Percentiles rank a stretch among this genome's conserved stretches.
Evolutionary conservation across 2,888 invertebrate species (phyloP).

Genomic region (Caenorhabditis sulstoni): DNA sequence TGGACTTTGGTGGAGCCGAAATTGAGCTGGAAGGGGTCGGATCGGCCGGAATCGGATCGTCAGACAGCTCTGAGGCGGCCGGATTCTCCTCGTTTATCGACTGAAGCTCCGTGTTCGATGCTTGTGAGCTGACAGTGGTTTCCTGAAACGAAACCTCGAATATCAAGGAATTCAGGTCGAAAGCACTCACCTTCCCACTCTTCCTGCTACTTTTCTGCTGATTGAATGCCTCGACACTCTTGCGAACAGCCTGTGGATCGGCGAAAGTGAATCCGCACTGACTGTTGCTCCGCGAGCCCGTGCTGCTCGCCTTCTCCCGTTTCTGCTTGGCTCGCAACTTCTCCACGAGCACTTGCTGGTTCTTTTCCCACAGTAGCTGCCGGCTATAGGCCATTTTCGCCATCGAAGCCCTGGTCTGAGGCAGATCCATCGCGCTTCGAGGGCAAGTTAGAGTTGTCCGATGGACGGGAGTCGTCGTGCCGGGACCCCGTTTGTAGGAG

Average conservation of each 20-base stretch:
- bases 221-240: conserved; percentile 60
- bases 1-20: conserved; percentile 1
- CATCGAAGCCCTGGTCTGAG: conserved; percentile 77
- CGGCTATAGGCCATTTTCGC: conserved; percentile 80
- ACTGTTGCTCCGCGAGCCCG: conserved; percentile 10
- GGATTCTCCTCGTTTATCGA: conserved; percentile 42
- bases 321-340: conserved; percentile 70
- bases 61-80: conserved; percentile 25
- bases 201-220: conserved; percentile 43
- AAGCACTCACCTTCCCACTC: neutral
- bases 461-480: conserved; percentile 5
- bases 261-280: conserved; percentile 66
- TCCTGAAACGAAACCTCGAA: conserved; percentile 12
- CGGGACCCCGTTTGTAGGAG: conserved; percentile 33
- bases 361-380: conserved; percentile 76
- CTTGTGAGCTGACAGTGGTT: neutral
- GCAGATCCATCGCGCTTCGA: conserved; percentile 74
- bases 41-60: conserved; percentile 50
- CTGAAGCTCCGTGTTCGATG: conserved; percentile 35
- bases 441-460: conserved; percentile 61
- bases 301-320: conserved; percentile 31
- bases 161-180: no score
- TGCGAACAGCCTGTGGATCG: conserved; percentile 65
- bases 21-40: conserved; percentile 44
- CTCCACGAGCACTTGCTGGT: conserved; percentile 69